Conservation (phyloP, 2,888 invertebrate species). For the Pseudococcus jackbeardsleyi region DNA sequence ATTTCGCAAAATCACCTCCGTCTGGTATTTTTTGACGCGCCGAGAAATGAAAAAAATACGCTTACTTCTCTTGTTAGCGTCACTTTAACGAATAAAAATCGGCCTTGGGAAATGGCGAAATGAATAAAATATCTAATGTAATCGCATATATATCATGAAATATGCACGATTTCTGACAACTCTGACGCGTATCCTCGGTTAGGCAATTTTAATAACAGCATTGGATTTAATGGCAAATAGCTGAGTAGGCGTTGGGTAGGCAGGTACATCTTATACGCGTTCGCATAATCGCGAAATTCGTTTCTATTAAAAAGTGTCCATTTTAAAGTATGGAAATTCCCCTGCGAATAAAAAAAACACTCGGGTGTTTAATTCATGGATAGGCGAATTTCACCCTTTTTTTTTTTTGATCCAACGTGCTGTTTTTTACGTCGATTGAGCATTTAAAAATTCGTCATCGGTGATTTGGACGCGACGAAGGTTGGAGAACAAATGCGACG, state of each 20-base stretch:
- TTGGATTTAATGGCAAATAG: neutral
- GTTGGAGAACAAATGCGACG: neutral
- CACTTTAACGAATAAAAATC: constrained; percentile 35
- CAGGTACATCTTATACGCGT: too few relatives aligned
- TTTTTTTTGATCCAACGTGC: too few relatives aligned
- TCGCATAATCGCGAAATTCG: neutral
- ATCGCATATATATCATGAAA: constrained; percentile 11
- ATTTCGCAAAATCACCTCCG: too few relatives aligned
- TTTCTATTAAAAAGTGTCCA: neutral
- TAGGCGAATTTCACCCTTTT: too few relatives aligned
- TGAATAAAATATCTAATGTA: constrained; percentile 1
- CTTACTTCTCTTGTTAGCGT: neutral
- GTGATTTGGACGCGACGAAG: too few relatives aligned
- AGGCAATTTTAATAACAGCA: neutral
- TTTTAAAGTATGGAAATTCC: neutral
- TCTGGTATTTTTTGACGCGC: neutral
- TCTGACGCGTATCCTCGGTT: neutral
- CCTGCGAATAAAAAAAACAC: too few relatives aligned
- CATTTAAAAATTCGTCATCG: too few relatives aligned
- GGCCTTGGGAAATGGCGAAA: constrained; percentile 12
- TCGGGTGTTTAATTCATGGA: too few relatives aligned
- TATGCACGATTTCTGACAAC: neutral
- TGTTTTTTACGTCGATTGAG: too few relatives aligned
- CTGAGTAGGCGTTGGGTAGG: neutral
- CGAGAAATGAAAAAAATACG: neutral